Evolutionary conservation across 2,888 invertebrate species (phyloP), one percentile per base, ranked within the genome.

Genomic region (Zygaena filipendulae): DNA sequence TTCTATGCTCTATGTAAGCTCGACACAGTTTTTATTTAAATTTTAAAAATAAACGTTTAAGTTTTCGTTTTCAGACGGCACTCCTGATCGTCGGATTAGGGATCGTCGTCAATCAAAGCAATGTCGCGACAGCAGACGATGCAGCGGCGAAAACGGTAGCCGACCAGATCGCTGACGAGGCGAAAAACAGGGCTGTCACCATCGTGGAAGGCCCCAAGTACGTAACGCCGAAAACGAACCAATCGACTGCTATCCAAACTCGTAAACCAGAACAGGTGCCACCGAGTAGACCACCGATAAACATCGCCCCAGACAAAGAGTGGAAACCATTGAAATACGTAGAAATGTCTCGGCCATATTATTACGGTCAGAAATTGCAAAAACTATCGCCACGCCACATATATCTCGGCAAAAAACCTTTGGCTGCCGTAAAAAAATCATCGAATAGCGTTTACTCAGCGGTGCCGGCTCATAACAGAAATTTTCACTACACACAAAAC

Each of bases 31-130:
- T n/a, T n/a, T n/a, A n/a, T n/a, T n/a, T n/a, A n/a, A n/a, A n/a
- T n/a, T n/a, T n/a, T n/a, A n/a, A n/a, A n/a, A n/a, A n/a, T n/a
- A n/a, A 16, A 6, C 16, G 7, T 7, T 19, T 33, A 19, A 28
- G 12, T 59, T 48, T 16, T 47, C 36, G 10, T 40, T 60, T 63
- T 23, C 72, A 77, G 79, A 67, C 70, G 64, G 57, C 69, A 69
- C 66, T 74, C 62, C 64, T 77, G 69, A 66, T 77, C 63, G 54
- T 63, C 52, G 60, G 63, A 57, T 60, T 75, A 64, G 68, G 63
- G 66, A 67, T 75, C 63, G 63, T 60, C 66, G 62, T 74, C 62
- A 60, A 56, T 54, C 53, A 60, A 59, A 59, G 59, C 41, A 43
- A 50, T 57, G 63, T 59, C 51, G 68, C 59, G 47, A 57, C 57